A percentile compares a stretch with the other conserved stretches of the same genome.
phyloP scores from a whole-genome alignment of 2,888 invertebrate genomes.

The Calameuta idolon region DNA sequence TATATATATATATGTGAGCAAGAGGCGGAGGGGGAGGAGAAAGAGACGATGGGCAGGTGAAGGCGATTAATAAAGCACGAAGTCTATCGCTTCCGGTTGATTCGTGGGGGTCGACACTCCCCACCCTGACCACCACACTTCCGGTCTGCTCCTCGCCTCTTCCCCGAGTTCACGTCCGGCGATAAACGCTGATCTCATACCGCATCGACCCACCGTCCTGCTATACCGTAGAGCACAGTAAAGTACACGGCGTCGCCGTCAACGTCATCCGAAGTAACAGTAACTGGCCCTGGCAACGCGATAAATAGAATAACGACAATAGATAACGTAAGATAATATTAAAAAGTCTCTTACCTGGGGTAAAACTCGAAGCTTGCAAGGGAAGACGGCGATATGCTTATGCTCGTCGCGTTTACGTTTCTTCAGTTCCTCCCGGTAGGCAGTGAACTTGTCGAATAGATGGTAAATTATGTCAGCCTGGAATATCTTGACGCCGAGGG shows the following conservation, averaged over 20 bases:
- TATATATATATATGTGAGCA: too few relatives aligned
- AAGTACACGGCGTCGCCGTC: too few relatives aligned
- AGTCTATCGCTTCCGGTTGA: constrained; percentile 29
- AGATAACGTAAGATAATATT: neutral
- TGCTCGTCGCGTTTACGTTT: constrained; percentile 94
- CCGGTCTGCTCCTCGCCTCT: neutral
- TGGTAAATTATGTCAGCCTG: constrained; percentile 99
- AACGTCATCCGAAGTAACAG: too few relatives aligned
- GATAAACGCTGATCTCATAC: constrained; percentile 7
- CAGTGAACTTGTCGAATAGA: constrained; percentile 96
- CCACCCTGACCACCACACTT: neutral
- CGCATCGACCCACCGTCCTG: neutral
- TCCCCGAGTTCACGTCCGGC: constrained; percentile 2
- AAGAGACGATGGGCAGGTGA: too few relatives aligned
- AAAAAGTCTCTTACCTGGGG: constrained; percentile 73
- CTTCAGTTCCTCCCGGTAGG: constrained; percentile 90
- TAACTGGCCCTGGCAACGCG: too few relatives aligned
- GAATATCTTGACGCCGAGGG: constrained; percentile 94
- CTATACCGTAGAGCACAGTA: too few relatives aligned
- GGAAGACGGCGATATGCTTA: constrained; percentile 97
- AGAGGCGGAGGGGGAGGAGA: too few relatives aligned
- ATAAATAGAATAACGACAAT: neutral
- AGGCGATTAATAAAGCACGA: too few relatives aligned
- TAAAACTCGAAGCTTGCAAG: constrained; percentile 87
- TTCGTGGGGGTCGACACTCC: too few relatives aligned